A percentile compares a stretch with the other conserved stretches of the same genome.
Evolutionary conservation across 2,888 invertebrate species (phyloP).

Genomic region (Suillia variegata): DNA sequence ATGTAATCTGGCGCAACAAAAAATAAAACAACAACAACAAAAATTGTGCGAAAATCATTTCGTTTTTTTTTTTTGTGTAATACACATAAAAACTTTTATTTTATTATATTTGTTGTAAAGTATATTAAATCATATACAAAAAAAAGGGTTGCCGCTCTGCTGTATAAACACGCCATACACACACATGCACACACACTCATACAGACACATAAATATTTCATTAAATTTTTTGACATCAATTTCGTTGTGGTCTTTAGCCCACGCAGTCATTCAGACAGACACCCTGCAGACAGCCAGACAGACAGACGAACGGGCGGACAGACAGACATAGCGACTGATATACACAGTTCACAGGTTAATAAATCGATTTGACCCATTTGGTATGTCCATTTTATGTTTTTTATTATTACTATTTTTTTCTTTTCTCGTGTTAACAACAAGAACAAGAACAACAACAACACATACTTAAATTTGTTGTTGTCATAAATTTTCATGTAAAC

Average conservation of each 20-base stretch:
- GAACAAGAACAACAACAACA: constrained; percentile 14
- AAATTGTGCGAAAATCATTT: not conserved
- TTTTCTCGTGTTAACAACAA: constrained; percentile 7
- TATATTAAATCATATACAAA: not conserved
- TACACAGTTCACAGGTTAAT: constrained; percentile 51
- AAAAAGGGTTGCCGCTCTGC: not conserved
- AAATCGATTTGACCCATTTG: constrained; percentile 53
- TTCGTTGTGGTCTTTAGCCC: constrained; percentile 25
- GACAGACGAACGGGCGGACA: not conserved
- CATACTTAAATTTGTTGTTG: constrained; percentile 11
- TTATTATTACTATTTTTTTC: too few relatives aligned
- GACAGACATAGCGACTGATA: not conserved
- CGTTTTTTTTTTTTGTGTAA: not conserved
- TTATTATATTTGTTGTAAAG: not conserved
- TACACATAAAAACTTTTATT: constrained; percentile 2
- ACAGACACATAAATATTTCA: constrained; percentile 14
- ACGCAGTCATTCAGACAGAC: not conserved
- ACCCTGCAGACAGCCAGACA: not conserved
- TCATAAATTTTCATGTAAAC: constrained; percentile 51
- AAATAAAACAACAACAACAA: not conserved
- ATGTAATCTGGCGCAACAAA: not conserved
- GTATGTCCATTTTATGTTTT: too few relatives aligned
- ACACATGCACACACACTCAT: constrained; percentile 23
- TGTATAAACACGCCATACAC: not conserved
- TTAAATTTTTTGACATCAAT: constrained; percentile 23